Evolutionary conservation across 2,113 vertebrate genomes (phyloP).

Genomic region (Rhea americana): DNA sequence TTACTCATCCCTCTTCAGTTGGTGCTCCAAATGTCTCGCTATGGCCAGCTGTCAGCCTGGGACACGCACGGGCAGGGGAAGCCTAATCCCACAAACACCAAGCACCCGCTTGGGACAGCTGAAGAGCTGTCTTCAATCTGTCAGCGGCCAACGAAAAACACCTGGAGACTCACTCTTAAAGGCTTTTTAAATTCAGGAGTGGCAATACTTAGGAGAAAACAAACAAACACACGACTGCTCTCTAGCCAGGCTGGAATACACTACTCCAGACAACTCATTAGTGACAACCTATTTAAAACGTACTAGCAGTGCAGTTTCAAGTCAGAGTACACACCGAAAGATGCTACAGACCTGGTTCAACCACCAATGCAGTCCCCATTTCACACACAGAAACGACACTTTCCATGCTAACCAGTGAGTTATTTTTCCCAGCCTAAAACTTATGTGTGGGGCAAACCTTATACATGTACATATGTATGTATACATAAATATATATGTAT

Average conservation of each 20-base stretch:
- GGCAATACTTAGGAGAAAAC: not conserved
- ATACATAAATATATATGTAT: not conserved
- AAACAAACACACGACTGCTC: not conserved
- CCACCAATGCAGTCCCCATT: not conserved
- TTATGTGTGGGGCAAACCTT: not conserved
- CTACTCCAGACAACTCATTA: not conserved
- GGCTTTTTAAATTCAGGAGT: not conserved
- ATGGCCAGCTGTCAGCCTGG: not conserved
- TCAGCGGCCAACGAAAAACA: constrained; percentile 25
- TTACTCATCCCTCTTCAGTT: not conserved
- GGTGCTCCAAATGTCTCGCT: not conserved
- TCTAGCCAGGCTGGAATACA: not conserved
- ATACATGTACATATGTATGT: no score
- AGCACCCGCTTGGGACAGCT: not conserved
- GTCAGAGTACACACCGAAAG: not conserved
- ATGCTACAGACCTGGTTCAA: not conserved
- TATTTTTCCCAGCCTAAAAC: not conserved
- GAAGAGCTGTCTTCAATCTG: constrained; percentile 16
- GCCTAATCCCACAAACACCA: not conserved
- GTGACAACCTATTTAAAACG: not conserved
- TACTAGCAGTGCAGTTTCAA: not conserved
- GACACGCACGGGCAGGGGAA: not conserved
- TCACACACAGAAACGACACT: not conserved
- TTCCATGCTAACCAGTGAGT: not conserved
- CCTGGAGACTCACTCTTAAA: not conserved